phyloP scores from a whole-genome alignment of 2,888 invertebrate species.

The Drosophila kanekoi region DNA sequence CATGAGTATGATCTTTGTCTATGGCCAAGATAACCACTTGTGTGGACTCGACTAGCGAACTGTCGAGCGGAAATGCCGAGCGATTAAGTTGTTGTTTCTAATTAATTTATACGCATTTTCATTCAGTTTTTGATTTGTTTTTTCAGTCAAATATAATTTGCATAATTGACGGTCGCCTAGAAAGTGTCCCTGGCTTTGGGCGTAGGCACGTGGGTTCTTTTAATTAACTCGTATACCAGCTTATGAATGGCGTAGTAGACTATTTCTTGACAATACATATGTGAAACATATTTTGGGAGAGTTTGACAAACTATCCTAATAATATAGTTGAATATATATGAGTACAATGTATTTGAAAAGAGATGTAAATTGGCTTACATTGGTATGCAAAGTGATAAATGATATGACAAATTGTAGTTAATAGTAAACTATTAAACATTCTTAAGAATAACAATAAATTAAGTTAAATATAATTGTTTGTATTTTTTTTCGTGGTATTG shows the following conservation, averaged over 20 bases:
- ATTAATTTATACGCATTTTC: slow-evolving; percentile 60
- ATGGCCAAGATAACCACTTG: slow-evolving; percentile 41
- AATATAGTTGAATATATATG: neutral
- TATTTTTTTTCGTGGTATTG: neutral
- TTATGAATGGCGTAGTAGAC: slow-evolving; percentile 50
- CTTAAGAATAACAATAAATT: neutral
- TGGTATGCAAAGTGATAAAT: too few relatives aligned
- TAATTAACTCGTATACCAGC: slow-evolving; percentile 39
- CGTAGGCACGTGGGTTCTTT: slow-evolving; percentile 37
- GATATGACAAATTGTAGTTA: too few relatives aligned
- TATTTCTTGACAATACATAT: neutral
- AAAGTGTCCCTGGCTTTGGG: slow-evolving; percentile 37
- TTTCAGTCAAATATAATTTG: slow-evolving; percentile 52
- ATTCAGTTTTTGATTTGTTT: slow-evolving; percentile 33
- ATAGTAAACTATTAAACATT: neutral
- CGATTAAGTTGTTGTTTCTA: slow-evolving; percentile 72
- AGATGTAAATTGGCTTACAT: too few relatives aligned
- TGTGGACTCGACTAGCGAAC: slow-evolving; percentile 42
- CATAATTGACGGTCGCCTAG: slow-evolving; percentile 58
- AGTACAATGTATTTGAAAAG: too few relatives aligned
- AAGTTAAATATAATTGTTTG: neutral
- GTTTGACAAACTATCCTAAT: neutral
- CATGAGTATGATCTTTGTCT: slow-evolving; percentile 42
- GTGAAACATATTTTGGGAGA: neutral
- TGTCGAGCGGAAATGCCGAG: slow-evolving; percentile 69